A percentile compares a stretch with the other conserved stretches of the same genome.
phyloP scores from a whole-genome alignment of 2,888 invertebrate species.

The Epinotia ramella region DNA sequence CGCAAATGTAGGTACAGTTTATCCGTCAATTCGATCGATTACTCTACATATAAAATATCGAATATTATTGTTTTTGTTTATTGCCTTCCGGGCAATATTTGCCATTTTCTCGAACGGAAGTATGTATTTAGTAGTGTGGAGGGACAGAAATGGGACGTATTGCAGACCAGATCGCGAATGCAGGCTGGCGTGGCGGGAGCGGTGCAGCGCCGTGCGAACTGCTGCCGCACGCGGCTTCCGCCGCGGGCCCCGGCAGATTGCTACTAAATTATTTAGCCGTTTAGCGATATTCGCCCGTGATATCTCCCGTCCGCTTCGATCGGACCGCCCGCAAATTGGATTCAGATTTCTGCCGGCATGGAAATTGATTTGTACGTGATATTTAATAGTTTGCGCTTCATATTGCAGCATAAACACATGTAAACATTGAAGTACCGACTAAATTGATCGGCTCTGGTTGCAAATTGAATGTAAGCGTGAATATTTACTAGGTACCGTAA shows the following conservation, averaged over 20 bases:
- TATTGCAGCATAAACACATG: conserved; percentile 61
- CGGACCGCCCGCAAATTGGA: conserved; percentile 84
- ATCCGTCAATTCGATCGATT: too few relatives aligned
- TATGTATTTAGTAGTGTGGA: background rate
- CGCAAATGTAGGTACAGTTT: too few relatives aligned
- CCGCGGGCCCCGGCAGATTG: conserved; percentile 68
- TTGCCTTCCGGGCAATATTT: background rate
- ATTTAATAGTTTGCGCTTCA: conserved; percentile 72
- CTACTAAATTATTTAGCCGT: conserved; percentile 84
- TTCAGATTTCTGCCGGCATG: conserved; percentile 81
- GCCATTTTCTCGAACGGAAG: background rate
- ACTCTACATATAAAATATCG: too few relatives aligned
- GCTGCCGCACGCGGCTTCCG: conserved; percentile 57
- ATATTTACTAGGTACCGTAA: background rate
- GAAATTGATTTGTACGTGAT: conserved; percentile 83
- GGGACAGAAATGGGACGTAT: conserved; percentile 46
- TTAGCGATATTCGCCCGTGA: conserved; percentile 82
- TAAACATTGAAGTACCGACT: conserved; percentile 46
- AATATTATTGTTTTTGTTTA: background rate
- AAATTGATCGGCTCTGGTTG: conserved; percentile 6
- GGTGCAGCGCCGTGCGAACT: conserved; percentile 35
- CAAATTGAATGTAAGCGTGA: background rate
- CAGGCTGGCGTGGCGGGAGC: conserved; percentile 33
- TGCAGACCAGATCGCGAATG: conserved; percentile 33
- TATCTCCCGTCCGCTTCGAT: conserved; percentile 73